Percentiles rank a stretch among this genome's conserved stretches.
phyloP scores from a whole-genome alignment of 2,888 invertebrate genomes.

The Copidosoma aretas region DNA sequence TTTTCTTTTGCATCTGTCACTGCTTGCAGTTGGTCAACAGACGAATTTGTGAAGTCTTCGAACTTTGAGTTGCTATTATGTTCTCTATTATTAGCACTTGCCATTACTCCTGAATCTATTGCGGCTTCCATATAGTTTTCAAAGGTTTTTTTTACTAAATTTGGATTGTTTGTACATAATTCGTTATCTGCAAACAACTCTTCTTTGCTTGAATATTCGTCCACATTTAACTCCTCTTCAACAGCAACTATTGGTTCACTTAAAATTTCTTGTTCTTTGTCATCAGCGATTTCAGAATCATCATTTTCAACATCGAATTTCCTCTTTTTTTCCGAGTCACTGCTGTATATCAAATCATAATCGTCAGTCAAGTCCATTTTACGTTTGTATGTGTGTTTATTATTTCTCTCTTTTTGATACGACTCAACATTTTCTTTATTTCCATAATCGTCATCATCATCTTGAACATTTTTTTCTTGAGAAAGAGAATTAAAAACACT shows the following conservation, averaged over 20 bases:
- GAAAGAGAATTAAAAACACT: conserved; percentile 12
- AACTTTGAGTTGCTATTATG: background rate
- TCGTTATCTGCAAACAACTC: background rate
- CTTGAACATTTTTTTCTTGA: background rate
- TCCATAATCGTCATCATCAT: background rate
- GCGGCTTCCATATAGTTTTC: background rate
- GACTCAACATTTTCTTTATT: background rate
- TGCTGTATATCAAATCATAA: background rate
- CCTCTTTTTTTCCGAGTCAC: background rate
- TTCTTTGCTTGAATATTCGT: background rate
- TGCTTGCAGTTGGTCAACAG: background rate
- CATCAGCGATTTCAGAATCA: background rate
- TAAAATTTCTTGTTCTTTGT: too few species aligned
- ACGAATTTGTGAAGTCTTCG: background rate
- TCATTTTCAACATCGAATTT: background rate
- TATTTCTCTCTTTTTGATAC: too few species aligned
- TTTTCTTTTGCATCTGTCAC: background rate
- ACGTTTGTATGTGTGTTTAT: background rate
- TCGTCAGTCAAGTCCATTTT: background rate
- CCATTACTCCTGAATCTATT: conserved; percentile 17
- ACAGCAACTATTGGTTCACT: too few species aligned
- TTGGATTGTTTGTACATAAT: background rate
- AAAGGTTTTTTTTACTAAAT: background rate
- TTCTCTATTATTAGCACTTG: conserved; percentile 4
- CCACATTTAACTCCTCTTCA: background rate